Evolutionary conservation across 2,888 invertebrate genomes (phyloP).

Genomic region (Drosophila diplacantha): DNA sequence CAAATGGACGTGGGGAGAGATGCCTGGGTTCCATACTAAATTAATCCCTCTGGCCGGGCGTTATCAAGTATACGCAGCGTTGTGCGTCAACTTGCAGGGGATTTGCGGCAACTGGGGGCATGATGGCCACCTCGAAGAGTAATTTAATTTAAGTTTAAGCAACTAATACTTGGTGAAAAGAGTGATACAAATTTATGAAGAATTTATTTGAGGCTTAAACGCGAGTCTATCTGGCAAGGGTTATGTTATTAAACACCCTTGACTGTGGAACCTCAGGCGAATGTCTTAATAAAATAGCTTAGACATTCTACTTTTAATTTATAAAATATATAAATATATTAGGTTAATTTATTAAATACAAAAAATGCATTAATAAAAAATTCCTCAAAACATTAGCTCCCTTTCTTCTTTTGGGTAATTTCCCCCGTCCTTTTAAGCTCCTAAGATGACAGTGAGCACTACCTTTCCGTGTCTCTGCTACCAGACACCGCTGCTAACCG

Average conservation of each 20-base stretch:
- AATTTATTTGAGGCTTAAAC: too few relatives aligned
- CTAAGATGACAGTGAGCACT: too few relatives aligned
- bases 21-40: not conserved
- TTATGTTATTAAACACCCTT: too few relatives aligned
- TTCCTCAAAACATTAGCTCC: not conserved
- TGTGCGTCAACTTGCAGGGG: conserved; percentile 2
- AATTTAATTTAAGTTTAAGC: too few relatives aligned
- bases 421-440: not conserved
- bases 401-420: not conserved
- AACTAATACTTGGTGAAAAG: too few relatives aligned
- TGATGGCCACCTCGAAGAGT: not conserved
- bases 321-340: not conserved
- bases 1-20: not conserved
- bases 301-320: too few relatives aligned
- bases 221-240: too few relatives aligned
- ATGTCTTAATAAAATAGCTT: too few relatives aligned
- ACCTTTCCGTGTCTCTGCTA: not conserved
- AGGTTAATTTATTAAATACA: not conserved
- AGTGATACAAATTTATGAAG: not conserved
- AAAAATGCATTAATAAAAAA: not conserved
- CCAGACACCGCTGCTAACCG: not conserved
- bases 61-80: conserved; percentile 11
- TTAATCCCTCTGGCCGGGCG: not conserved
- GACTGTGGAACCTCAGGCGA: too few relatives aligned
- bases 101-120: not conserved